A percentile compares a stretch with the other conserved stretches of the same genome.
These are phyloP conservation scores for Digitonthophagus gazella DNA, from an alignment of 2,888 invertebrate genomes.

Conservation along the genomic window DNA sequence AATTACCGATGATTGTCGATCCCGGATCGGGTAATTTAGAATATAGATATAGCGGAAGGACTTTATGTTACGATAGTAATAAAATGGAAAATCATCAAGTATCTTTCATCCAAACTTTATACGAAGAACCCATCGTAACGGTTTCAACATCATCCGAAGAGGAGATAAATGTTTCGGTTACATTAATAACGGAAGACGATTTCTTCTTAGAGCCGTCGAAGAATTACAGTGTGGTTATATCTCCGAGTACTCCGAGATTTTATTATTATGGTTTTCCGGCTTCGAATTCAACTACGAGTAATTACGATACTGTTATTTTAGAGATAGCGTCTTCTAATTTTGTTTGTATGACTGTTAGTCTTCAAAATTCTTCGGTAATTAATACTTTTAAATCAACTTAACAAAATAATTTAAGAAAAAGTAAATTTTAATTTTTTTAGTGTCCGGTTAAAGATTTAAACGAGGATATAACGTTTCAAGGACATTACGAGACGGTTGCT, in stretches of 20 bases:
- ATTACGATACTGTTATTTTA: constrained; percentile 56
- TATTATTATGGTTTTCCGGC: constrained; percentile 36
- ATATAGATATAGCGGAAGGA: constrained; percentile 60
- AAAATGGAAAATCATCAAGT: constrained; percentile 13
- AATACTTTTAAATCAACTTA: not conserved
- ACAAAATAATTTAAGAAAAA: not conserved
- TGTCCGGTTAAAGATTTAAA: constrained; percentile 85
- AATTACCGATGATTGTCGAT: constrained; percentile 66
- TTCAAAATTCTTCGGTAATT: constrained; percentile 73
- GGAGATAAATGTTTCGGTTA: constrained; percentile 60
- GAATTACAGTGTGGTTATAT: constrained; percentile 51
- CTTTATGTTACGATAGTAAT: constrained; percentile 59
- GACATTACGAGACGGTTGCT: constrained; percentile 76
- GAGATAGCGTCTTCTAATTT: constrained; percentile 64
- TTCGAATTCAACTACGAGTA: constrained; percentile 33
- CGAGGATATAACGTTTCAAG: constrained; percentile 73
- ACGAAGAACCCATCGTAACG: constrained; percentile 41
- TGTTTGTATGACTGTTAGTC: constrained; percentile 74
- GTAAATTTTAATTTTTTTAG: constrained; percentile 52
- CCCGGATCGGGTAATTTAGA: constrained; percentile 47
- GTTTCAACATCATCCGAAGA: constrained; percentile 58
- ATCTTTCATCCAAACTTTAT: not conserved
- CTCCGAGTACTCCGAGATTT: constrained; percentile 54
- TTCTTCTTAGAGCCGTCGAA: constrained; percentile 57
- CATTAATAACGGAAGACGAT: constrained; percentile 58